Base-by-base conservation (phyloP, 2,113 vertebrate species). In the Channa argus region DNA sequence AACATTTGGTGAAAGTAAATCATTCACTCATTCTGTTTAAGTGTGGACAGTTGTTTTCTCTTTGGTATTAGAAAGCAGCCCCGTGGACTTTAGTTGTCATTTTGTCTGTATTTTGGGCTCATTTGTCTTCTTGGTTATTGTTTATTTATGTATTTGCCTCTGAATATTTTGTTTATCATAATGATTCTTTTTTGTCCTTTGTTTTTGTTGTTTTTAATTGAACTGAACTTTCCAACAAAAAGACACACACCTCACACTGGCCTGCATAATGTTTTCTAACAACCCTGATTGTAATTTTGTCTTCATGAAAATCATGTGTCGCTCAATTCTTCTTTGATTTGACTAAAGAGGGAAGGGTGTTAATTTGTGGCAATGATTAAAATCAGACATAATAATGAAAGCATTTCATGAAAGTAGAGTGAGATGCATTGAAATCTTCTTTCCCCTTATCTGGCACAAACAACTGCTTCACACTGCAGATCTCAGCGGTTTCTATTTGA, bases 361-460 rank as follows among this genome's bases (percentile, higher is more conserved):
- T 77, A 69, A 74, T 78, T 78, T 74, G 58, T 1, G 43, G 44
- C 2, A 59, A 13, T 77, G 69, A 79, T 9, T 79, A 61, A 77
- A 84, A 77, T 78, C 62, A 78, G 59, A 53, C 54, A 11, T 34
- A 58, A 62, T 62, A 71, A 88, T 78, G 39, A 67, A 64, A 52
- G 44, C 59, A 37, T 72, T 84, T 82, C 41, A 79, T 49, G 9
- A 69, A 58, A 74, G 72, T 68, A 37, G n/a, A 14, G 12, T 13
- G 65, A 71, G 71, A 54, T 10, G 71, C 5, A 34, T 11, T 3
- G 65, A 24, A 24, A 24, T 24, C 24, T 24, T 49, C 55, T 36
- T 39, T 61, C 43, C 12, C 47, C 8, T 24, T 38, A 75, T 70
- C 44, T 8, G n/a, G 45, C 0, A 24, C 0, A 63, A 74, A 66